Conservation (phyloP, 1,140 invertebrate genomes). For the Thrips palmi region DNA sequence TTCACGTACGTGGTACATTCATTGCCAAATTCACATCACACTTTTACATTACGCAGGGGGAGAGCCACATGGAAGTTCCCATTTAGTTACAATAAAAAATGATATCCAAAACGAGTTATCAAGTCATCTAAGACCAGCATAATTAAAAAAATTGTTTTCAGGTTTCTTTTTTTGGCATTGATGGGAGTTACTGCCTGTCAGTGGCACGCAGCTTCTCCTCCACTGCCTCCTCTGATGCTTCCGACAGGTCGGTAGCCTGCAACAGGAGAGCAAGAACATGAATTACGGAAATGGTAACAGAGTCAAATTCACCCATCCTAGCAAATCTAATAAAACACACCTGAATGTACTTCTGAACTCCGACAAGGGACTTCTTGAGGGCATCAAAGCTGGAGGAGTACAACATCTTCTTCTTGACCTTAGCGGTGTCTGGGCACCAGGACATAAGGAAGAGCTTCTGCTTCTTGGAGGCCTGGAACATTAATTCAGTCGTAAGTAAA, state of each 20-base stretch:
- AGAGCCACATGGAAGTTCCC: too few species aligned
- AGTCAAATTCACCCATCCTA: neutral
- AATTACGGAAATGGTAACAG: neutral
- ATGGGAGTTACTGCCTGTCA: conserved; percentile 67
- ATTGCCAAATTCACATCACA: too few species aligned
- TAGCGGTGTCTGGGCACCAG: conserved; percentile 92
- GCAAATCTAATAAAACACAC: conserved; percentile 18
- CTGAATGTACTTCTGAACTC: conserved; percentile 93
- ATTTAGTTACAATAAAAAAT: too few species aligned
- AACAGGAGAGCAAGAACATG: conserved; percentile 14
- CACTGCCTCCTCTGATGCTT: conserved; percentile 77
- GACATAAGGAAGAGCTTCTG: conserved; percentile 91
- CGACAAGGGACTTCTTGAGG: conserved; percentile 84
- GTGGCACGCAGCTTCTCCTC: conserved; percentile 82
- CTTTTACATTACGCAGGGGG: too few species aligned
- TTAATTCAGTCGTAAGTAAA: neutral
- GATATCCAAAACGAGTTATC: too few species aligned
- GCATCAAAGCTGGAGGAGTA: conserved; percentile 89
- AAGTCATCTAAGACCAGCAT: too few species aligned
- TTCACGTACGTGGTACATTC: too few species aligned
- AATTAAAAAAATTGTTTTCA: too few species aligned
- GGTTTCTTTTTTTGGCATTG: too few species aligned
- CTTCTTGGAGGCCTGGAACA: conserved; percentile 63
- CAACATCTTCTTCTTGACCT: conserved; percentile 98
- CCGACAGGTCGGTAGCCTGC: conserved; percentile 73